These are phyloP conservation scores for Clarias fuscus DNA, from an alignment of 2,797 vertebrate genomes.

Conservation along the genomic window DNA sequence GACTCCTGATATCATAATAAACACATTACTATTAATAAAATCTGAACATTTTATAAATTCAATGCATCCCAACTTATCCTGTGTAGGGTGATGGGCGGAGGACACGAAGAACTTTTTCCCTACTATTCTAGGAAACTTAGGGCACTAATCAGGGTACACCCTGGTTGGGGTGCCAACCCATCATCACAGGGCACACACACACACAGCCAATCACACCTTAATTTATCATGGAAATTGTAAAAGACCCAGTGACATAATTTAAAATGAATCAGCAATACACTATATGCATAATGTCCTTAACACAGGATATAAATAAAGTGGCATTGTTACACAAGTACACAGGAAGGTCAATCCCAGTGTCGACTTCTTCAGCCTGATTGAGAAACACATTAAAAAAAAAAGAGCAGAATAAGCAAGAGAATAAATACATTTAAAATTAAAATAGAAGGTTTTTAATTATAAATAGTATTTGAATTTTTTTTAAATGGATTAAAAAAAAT, in stretches of 20 bases:
- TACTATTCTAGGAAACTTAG: too few relatives aligned
- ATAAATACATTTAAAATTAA: background rate
- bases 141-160: too few relatives aligned
- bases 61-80: background rate
- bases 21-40: background rate
- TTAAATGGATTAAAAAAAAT: too few relatives aligned
- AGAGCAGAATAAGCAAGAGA: background rate
- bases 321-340: background rate
- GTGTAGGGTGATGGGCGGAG: too few relatives aligned
- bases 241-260: background rate
- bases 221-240: background rate
- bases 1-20: background rate
- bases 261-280: background rate
- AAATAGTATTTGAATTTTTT: too few relatives aligned
- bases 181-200: too few relatives aligned
- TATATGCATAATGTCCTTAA: background rate
- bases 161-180: too few relatives aligned
- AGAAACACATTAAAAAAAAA: constrained; percentile 40
- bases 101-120: too few relatives aligned
- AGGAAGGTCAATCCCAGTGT: background rate
- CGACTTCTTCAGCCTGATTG: constrained; percentile 37
- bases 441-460: too few relatives aligned
- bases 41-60: background rate
- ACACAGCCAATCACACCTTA: too few relatives aligned
- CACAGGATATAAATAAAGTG: background rate